These are phyloP conservation scores for Vannuccia rotundouncinata DNA, from an alignment of 2,888 invertebrate species.

Conservation along the genomic window DNA sequence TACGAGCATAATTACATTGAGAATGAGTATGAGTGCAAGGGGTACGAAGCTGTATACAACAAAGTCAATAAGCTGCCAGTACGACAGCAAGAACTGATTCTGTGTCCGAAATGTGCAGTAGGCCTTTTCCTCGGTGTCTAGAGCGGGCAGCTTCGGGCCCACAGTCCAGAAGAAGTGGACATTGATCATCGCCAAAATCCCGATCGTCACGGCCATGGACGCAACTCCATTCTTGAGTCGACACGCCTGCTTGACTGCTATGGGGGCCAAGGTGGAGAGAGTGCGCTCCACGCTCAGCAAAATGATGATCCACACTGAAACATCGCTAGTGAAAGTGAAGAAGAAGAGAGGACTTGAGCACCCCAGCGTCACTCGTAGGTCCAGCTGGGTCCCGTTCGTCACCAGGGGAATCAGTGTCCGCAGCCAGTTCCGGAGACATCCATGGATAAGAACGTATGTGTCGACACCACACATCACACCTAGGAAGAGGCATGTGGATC, in stretches of 20 bases:
- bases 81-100: background rate
- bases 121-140: background rate
- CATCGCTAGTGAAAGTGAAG: slow-evolving; percentile 36
- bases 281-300: slow-evolving; percentile 37
- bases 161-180: slow-evolving; percentile 28
- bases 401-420: slow-evolving; percentile 17
- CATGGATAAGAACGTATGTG: slow-evolving; percentile 39
- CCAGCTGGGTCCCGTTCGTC: slow-evolving; percentile 6
- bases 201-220: slow-evolving; percentile 22
- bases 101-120: background rate
- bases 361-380: slow-evolving; percentile 32
- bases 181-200: slow-evolving; percentile 21
- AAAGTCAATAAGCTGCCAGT: slow-evolving; percentile 36
- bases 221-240: slow-evolving; percentile 35
- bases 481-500: slow-evolving; percentile 38
- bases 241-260: slow-evolving; percentile 30
- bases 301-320: slow-evolving; percentile 38
- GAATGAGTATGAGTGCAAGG: slow-evolving; percentile 29
- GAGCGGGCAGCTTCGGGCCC: background rate
- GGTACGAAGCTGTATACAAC: slow-evolving; percentile 38
- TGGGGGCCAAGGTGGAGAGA: slow-evolving; percentile 34
- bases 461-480: slow-evolving; percentile 38
- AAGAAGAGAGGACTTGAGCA: slow-evolving; percentile 37
- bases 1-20: slow-evolving; percentile 34
- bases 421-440: slow-evolving; percentile 38